Conservation (phyloP, 2,888 invertebrate species). For the Xanthorhoe spadicearia region DNA sequence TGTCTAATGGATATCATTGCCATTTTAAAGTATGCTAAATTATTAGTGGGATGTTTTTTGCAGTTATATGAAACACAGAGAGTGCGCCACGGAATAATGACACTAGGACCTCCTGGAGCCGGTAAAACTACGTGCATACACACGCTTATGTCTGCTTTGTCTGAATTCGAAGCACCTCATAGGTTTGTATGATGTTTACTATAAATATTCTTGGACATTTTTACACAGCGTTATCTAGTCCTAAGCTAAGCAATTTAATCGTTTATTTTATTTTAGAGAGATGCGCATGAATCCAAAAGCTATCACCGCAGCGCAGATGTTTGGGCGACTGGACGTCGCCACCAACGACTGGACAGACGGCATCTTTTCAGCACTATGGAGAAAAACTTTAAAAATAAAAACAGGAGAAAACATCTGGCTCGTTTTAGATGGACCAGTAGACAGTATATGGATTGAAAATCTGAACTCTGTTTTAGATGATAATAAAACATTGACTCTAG, state of each 20-base stretch:
- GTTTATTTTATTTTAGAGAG: constrained; percentile 87
- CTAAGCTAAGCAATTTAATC: too few species aligned
- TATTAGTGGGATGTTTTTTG: constrained; percentile 39
- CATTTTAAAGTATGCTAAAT: too few species aligned
- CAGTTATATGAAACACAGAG: constrained; percentile 97
- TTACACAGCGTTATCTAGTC: too few species aligned
- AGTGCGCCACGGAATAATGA: constrained; percentile 98
- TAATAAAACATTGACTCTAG: constrained; percentile 96
- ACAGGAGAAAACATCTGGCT: constrained; percentile 96
- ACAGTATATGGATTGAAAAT: constrained; percentile 99
- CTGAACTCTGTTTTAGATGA: constrained; percentile 98
- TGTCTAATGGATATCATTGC: too few species aligned
- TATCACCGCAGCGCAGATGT: constrained; percentile 99
- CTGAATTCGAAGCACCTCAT: constrained; percentile 93
- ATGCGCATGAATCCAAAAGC: constrained; percentile 99
- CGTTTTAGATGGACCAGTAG: constrained; percentile 97
- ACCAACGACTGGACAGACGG: constrained; percentile 99
- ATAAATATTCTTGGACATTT: too few species aligned
- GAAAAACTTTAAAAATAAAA: constrained; percentile 95
- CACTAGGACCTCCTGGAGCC: constrained; percentile 96
- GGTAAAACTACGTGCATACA: constrained; percentile 97
- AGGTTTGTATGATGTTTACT: constrained; percentile 74
- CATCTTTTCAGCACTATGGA: constrained; percentile 98
- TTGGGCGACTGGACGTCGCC: constrained; percentile 97
- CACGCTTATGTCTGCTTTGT: constrained; percentile 95